These are phyloP conservation scores for Cephus pygmeus DNA, from an alignment of 2,888 invertebrate species.

Conservation along the genomic window DNA sequence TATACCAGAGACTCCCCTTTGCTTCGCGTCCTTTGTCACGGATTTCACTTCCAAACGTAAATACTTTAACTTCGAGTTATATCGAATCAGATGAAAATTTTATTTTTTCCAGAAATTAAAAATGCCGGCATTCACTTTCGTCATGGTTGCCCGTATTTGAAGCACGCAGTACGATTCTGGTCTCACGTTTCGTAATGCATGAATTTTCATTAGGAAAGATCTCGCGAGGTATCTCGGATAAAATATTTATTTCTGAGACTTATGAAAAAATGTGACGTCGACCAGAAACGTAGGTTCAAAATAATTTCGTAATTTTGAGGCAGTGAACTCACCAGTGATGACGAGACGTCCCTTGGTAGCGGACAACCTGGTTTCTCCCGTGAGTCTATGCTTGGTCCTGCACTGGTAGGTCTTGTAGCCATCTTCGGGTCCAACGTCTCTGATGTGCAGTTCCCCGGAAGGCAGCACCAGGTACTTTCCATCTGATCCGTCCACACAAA, in stretches of 20 bases:
- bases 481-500: slow-evolving; percentile 70
- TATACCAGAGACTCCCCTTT: background rate
- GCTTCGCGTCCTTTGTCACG: background rate
- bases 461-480: slow-evolving; percentile 95
- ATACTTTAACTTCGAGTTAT: background rate
- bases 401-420: slow-evolving; percentile 95
- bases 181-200: background rate
- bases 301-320: background rate
- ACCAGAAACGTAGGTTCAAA: background rate
- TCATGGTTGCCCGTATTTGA: background rate
- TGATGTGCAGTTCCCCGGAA: slow-evolving; percentile 94
- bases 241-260: background rate
- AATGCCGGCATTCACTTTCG: background rate
- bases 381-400: slow-evolving; percentile 91
- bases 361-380: slow-evolving; percentile 91
- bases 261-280: background rate
- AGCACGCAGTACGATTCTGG: background rate
- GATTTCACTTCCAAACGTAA: background rate
- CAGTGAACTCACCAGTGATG: slow-evolving; percentile 86
- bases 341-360: slow-evolving; percentile 94
- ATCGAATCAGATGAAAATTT: background rate
- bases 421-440: slow-evolving; percentile 94
- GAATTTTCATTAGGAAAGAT: background rate
- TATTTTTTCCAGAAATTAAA: background rate
- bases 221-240: background rate